Evolutionary conservation across 2,888 invertebrate species (phyloP).

Genomic region (Alcis repandata): DNA sequence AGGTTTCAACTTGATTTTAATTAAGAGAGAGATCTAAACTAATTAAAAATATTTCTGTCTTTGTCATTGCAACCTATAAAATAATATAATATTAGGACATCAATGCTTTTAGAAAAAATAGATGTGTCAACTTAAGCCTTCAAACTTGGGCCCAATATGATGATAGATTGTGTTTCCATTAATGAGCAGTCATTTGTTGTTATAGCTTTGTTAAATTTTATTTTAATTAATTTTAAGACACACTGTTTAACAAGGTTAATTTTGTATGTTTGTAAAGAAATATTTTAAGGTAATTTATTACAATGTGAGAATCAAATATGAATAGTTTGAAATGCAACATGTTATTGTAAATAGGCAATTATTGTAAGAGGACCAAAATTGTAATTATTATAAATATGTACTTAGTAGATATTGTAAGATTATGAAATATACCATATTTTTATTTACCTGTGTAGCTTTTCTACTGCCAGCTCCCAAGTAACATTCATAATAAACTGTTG

Average conservation of each 20-base stretch:
- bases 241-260: constrained; percentile 23
- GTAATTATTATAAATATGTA: constrained; percentile 30
- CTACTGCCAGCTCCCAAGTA: neutral
- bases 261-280: constrained; percentile 27
- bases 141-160: too few species aligned
- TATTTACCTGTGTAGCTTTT: neutral
- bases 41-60: too few species aligned
- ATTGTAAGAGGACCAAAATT: constrained; percentile 58
- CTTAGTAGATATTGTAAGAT: constrained; percentile 20
- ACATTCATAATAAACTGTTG: neutral
- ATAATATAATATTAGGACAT: too few species aligned
- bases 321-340: constrained; percentile 45
- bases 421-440: constrained; percentile 17
- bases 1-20: too few species aligned
- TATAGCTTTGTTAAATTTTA: constrained; percentile 44
- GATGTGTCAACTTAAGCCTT: too few species aligned
- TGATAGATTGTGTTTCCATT: constrained; percentile 2
- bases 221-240: constrained; percentile 28
- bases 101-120: too few species aligned
- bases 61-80: too few species aligned
- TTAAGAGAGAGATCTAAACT: too few species aligned
- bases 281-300: constrained; percentile 53
- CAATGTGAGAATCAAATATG: constrained; percentile 29
- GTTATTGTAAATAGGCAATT: constrained; percentile 39
- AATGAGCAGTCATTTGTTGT: constrained; percentile 30